Base-by-base conservation (phyloP, 2,888 invertebrate genomes). In the Eilema griseolum region DNA sequence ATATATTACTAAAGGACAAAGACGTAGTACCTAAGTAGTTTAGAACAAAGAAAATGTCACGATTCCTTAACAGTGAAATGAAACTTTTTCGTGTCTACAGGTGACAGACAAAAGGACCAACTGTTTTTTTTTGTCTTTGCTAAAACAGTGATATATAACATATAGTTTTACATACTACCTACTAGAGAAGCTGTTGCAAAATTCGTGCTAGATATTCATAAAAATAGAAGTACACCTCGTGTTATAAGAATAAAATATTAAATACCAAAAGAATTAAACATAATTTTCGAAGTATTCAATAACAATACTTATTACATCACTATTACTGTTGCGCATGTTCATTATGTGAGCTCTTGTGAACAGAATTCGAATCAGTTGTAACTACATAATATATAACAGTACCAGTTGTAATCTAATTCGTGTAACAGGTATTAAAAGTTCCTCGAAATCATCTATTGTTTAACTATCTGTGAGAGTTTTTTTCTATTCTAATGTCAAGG, bases 401-500 rank as follows among this genome's bases (percentile, higher is more conserved):
- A 62, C 10, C 41, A 24, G 41, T 62, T 62, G 0, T 70, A 61
- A 59, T 63, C n/a, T 63, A 70, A 67, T 70, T 20, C 61, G 14
- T 52, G 66, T 66, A 66, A 70, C 56, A 33, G 33, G 28, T 69
- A 69, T 65, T 60, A 67, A 59, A 65, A 66, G 69, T 67, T 59
- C 37, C 26, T 37, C 20, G 28, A 68, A 33, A 73, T 46, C 33
- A 62, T 37, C 26, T 57, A 77, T 81, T 80, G 79, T 79, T 64
- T 23, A 16, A 41, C 33, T 41, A 61, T 73, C 74, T 71, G 81
- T 81, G 82, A 67, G 81, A 82, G 81, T 80, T 23, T 64, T 56
- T 66, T n/a, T 24, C 14, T 20, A 26, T n/a, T 41, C 16, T n/a
- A 70, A 62, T 67, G 83, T 80, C 82, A 82, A 82, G 81, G 82